Evolutionary conservation across 1,140 invertebrate species (phyloP), one percentile per base, ranked within the genome.

Genomic region (Zaprionus davidi): DNA sequence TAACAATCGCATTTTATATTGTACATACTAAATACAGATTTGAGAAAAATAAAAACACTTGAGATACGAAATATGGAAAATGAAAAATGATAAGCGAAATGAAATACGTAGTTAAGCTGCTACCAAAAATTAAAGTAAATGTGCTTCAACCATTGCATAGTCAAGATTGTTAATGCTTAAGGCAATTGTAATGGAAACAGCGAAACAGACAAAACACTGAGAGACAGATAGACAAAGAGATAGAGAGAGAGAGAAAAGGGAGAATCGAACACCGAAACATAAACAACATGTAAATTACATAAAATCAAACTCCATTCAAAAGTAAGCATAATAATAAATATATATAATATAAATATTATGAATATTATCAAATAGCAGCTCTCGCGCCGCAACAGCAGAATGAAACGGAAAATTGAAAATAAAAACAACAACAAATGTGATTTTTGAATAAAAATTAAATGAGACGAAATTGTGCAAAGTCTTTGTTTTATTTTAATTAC

Each of bases 361-460:
- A 41, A 65, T 60, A 72, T 71, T 72, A 72, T 65, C 63, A 62
- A 71, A 71, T 58, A 65, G 60, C 73, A 76, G 72, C 41, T 46
- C 72, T 76, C 68, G 73, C 68, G 56, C 56, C 73, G 62, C 24
- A 76, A 66, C 46, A 72, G 70, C 70, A 77, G 58, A 64, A n/a
- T 36, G 17, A 71, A 59, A 64, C 53, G 59, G 12, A 31, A 69
- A 59, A 36, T n/a, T 17, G 6, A 36, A 77, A 57, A 57, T 49
- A 78, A 49, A 65, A 64, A 81, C 81, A 81, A 84, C 53, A 88
- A 90, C 69, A 90, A 88, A 90, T 88, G 85, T 88, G 85, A 88
- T 88, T 88, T 90, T 88, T 88, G 78, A 88, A 88, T 88, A 88
- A 88, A 88, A 84, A 90, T 88, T 81, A 81, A 88, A 81, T 84